Evolutionary conservation across 2,113 vertebrate genomes (phyloP).

Genomic region (Syngnathoides biaculeatus): DNA sequence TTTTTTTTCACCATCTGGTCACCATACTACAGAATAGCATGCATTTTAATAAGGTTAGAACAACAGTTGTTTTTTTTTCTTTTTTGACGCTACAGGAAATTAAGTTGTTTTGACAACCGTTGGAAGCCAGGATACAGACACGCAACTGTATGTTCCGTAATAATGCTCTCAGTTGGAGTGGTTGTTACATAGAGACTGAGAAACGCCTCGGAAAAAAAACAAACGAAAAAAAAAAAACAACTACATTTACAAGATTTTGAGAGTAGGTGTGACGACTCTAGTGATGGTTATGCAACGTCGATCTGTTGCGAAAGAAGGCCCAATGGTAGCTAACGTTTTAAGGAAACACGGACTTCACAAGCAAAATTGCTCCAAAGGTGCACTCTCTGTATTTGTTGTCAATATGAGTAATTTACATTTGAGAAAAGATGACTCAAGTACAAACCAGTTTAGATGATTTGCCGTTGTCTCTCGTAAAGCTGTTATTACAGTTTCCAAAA

Average conservation of each 20-base stretch:
- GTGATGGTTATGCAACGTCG: slow-evolving; percentile 23
- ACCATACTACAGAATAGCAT: not conserved
- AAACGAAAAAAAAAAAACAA: slow-evolving; percentile 4
- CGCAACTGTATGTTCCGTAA: slow-evolving; percentile 21
- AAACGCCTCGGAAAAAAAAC: slow-evolving; percentile 11
- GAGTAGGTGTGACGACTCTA: slow-evolving; percentile 7
- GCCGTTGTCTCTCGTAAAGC: slow-evolving; percentile 1
- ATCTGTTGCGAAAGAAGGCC: slow-evolving; percentile 26
- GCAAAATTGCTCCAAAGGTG: not conserved
- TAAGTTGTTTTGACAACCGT: slow-evolving; percentile 8
- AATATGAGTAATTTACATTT: not conserved
- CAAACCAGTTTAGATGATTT: not conserved
- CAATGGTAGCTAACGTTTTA: slow-evolving; percentile 1
- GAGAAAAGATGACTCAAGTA: not conserved
- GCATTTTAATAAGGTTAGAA: not conserved
- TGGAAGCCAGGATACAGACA: not conserved
- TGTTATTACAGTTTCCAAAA: not conserved
- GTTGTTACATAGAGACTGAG: not conserved
- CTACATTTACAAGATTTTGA: slow-evolving; percentile 17
- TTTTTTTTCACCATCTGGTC: not conserved
- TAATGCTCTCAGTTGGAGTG: slow-evolving; percentile 10
- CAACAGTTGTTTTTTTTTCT: not conserved
- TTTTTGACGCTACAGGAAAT: slow-evolving; percentile 17
- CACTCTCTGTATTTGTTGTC: slow-evolving; percentile 3
- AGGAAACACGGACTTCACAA: slow-evolving; percentile 9